Base-by-base conservation (phyloP, 1,140 invertebrate genomes). In the Solen grandis region DNA sequence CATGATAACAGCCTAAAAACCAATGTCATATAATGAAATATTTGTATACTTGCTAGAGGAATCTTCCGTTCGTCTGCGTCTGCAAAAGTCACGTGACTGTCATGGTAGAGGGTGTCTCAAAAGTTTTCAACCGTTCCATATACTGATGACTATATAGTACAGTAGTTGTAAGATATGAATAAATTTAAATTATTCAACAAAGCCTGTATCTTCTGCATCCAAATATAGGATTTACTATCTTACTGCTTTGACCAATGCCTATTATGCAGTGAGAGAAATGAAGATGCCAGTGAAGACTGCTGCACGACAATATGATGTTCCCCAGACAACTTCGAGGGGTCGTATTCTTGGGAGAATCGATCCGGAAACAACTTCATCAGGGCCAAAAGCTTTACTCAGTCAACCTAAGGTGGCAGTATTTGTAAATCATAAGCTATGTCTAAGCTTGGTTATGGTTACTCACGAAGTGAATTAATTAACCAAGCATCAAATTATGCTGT, bases 211-310 rank as follows among this genome's bases (percentile, higher is more conserved):
- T n/a, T n/a, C n/a, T n/a, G n/a, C n/a, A n/a, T n/a, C n/a, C n/a
- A n/a, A n/a, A n/a, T n/a, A n/a, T n/a, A n/a, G n/a, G n/a, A n/a
- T n/a, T n/a, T n/a, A n/a, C n/a, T n/a, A n/a, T n/a, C n/a, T n/a
- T n/a, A 72, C 68, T 35, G 52, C 68, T n/a, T n/a, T 72, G 27
- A 33, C 13, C 50, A 73, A 59, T 73, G 69, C 69, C 16, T 73
- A 33, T 33, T 33, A 59, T 31, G 38, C 35, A 38, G 69, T 36
- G 4, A 73, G 22, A 38, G 69, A 57, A 22, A 73, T n/a, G n/a
- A 59, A 38, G 22, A 41, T 73, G 54, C 69, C 54, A 59, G 2
- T 73, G n/a, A 5, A 59, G 27, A 59, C 52, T 36, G 69, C 55
- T 41, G 55, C 69, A 33, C 19, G 38, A 29, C 69, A 59, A 41